phyloP scores from a whole-genome alignment of 1,140 invertebrate genomes.

The Hyposmocoma kahamanoa region DNA sequence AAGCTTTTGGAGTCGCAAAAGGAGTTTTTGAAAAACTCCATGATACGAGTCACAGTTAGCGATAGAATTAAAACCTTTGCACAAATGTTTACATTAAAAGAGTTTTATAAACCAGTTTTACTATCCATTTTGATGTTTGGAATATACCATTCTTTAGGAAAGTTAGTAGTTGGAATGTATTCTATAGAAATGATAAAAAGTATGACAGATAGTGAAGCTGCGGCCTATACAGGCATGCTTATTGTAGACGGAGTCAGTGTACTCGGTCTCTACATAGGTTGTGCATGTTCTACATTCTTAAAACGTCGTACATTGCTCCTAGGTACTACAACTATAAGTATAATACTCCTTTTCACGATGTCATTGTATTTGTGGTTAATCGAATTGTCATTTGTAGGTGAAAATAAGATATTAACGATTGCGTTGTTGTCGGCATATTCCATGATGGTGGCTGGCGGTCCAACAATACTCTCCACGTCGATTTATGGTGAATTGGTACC shows the following conservation, averaged over 20 bases:
- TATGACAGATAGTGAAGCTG: constrained; percentile 23
- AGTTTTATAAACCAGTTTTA: not conserved
- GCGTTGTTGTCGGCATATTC: constrained; percentile 10
- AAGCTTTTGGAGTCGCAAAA: constrained; percentile 11
- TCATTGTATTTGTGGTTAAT: constrained; percentile 27
- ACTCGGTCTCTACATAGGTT: constrained; percentile 22
- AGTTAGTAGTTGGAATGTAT: constrained; percentile 28
- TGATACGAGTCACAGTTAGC: not conserved
- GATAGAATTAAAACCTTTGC: not conserved
- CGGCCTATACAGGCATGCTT: constrained; percentile 20
- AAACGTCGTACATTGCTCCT: constrained; percentile 21
- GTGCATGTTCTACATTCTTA: constrained; percentile 18
- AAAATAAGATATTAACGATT: constrained; percentile 19
- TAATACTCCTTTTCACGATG: constrained; percentile 21
- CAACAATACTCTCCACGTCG: not conserved
- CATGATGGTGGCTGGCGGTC: no score
- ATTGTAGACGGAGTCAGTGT: constrained; percentile 28
- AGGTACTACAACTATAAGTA: constrained; percentile 7
- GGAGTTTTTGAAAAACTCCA: not conserved
- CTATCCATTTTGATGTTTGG: not conserved
- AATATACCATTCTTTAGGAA: constrained; percentile 30
- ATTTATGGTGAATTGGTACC: not conserved
- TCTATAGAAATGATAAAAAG: constrained; percentile 27
- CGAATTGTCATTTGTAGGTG: constrained; percentile 14
- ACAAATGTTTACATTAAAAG: not conserved